A percentile compares a stretch with the other conserved stretches of the same genome.
phyloP scores from a whole-genome alignment of 2,797 vertebrate genomes.

The Amblyopsis hoosieri region DNA sequence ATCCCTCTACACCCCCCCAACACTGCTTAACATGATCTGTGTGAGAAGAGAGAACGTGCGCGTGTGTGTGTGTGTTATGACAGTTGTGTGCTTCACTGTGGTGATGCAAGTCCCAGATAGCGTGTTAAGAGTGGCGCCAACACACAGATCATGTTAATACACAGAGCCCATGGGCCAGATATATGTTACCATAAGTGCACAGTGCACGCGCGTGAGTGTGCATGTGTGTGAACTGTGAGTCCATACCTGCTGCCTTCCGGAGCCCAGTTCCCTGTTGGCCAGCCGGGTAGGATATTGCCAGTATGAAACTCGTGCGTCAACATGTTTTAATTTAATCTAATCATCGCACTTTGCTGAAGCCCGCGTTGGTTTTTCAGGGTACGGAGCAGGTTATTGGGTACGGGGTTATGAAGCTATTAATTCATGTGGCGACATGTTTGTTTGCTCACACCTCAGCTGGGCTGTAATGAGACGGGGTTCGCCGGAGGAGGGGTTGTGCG shows the following conservation, averaged over 20 bases:
- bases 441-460: constrained; percentile 62
- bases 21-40: constrained; percentile 8
- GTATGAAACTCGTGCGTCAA: constrained; percentile 70
- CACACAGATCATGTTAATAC: constrained; percentile 54
- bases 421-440: constrained; percentile 69
- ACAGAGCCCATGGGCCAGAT: constrained; percentile 51
- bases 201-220: constrained; percentile 9
- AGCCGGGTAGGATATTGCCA: constrained; percentile 40
- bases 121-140: constrained; percentile 2
- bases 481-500: constrained; percentile 31
- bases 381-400: constrained; percentile 66
- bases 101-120: not conserved
- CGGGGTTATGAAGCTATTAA: constrained; percentile 65
- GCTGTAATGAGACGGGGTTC: constrained; percentile 58
- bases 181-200: constrained; percentile 50
- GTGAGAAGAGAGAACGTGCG: not conserved
- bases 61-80: too few species aligned
- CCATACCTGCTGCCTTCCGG: constrained; percentile 70
- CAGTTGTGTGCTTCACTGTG: too few species aligned
- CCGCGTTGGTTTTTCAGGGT: constrained; percentile 58
- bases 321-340: constrained; percentile 76
- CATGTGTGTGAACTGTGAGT: constrained; percentile 44
- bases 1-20: not conserved
- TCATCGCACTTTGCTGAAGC: constrained; percentile 61
- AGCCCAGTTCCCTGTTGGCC: constrained; percentile 43